Evolutionary conservation across 2,888 invertebrate genomes (phyloP).

Genomic region (Temnothorax ravouxi): DNA sequence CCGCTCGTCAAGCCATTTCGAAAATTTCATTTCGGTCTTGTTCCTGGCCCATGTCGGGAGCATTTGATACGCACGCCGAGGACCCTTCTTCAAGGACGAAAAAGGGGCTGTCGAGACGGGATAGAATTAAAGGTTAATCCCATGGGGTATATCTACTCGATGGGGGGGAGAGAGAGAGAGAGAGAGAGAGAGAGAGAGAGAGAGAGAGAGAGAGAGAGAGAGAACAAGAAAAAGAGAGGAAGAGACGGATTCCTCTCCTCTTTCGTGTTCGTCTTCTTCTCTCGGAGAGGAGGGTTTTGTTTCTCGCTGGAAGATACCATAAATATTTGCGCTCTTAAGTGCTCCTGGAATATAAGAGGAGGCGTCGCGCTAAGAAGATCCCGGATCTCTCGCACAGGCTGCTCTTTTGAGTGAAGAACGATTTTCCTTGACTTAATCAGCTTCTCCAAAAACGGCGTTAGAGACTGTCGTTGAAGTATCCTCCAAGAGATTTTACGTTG

Average conservation of each 20-base stretch:
- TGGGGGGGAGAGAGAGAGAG: slow-evolving; percentile 52
- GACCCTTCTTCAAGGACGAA: slow-evolving; percentile 75
- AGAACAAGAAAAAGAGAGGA: neutral
- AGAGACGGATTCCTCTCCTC: slow-evolving; percentile 57
- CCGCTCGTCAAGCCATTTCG: slow-evolving; percentile 58
- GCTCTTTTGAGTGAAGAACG: slow-evolving; percentile 32
- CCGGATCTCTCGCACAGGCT: neutral
- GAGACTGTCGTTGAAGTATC: neutral
- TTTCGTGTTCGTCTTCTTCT: slow-evolving; percentile 61
- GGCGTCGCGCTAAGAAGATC: slow-evolving; percentile 36
- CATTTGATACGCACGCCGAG: slow-evolving; percentile 72
- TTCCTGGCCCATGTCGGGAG: slow-evolving; percentile 68
- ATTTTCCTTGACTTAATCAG: slow-evolving; percentile 14
- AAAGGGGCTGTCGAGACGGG: slow-evolving; percentile 79
- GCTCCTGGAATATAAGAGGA: slow-evolving; percentile 78
- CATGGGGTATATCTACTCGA: slow-evolving; percentile 78
- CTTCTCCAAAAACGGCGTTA: neutral
- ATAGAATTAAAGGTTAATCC: slow-evolving; percentile 86
- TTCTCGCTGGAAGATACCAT: slow-evolving; percentile 79
- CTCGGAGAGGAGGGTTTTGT: slow-evolving; percentile 76
- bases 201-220: slow-evolving; percentile 29
- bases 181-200: slow-evolving; percentile 18
- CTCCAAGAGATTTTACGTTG: neutral
- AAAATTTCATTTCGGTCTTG: slow-evolving; percentile 78
- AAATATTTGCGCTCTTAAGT: slow-evolving; percentile 85